Evolutionary conservation across 1,140 invertebrate genomes (phyloP).

Genomic region (Teleogryllus occipitalis): DNA sequence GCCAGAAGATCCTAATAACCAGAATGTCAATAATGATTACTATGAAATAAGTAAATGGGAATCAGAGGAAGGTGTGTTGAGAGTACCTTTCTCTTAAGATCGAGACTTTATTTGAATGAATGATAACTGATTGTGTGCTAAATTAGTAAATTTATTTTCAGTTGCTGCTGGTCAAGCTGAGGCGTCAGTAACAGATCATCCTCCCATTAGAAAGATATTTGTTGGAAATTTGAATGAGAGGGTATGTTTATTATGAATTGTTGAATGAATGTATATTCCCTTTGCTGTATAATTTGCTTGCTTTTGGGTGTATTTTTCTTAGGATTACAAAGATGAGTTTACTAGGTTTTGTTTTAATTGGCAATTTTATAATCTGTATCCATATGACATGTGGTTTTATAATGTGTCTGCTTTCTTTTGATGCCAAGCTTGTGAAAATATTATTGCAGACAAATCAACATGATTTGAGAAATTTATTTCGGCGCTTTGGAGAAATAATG

Average conservation of each 20-base stretch:
- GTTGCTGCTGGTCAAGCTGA: no score
- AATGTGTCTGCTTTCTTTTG: background rate
- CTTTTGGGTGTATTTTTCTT: background rate
- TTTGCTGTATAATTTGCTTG: background rate
- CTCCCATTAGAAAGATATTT: slow-evolving; percentile 19
- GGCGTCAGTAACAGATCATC: background rate
- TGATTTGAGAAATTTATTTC: slow-evolving; percentile 16
- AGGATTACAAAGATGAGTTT: background rate
- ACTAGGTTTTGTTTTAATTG: background rate
- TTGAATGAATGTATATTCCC: no score
- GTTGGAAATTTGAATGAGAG: slow-evolving; percentile 15
- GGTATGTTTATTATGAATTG: background rate
- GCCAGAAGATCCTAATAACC: background rate
- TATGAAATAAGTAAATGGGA: slow-evolving; percentile 17
- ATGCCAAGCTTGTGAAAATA: background rate
- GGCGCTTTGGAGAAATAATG: slow-evolving; percentile 13
- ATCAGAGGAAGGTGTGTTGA: background rate
- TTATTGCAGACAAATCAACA: slow-evolving; percentile 10
- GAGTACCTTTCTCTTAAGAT: background rate
- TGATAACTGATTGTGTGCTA: background rate
- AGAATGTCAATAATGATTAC: background rate
- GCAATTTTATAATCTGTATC: background rate
- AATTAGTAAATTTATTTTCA: background rate
- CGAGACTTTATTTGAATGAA: background rate
- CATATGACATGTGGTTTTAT: background rate